phyloP scores from a whole-genome alignment of 2,797 vertebrate genomes.

The Graptemys geographica region DNA sequence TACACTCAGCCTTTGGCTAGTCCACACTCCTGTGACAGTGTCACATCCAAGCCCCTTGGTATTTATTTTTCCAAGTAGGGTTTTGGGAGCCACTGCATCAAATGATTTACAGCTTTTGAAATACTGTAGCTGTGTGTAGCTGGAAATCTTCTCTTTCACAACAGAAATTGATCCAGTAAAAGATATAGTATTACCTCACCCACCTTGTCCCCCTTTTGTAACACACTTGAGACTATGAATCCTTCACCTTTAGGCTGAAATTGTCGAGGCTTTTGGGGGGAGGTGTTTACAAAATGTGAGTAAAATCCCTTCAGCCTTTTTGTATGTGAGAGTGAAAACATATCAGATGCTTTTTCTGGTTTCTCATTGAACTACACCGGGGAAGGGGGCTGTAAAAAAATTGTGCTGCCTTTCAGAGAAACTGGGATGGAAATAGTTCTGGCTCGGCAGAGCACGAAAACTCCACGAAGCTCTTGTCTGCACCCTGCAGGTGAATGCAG shows the following conservation, averaged over 20 bases:
- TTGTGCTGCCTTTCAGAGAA: not conserved
- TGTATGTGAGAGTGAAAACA: not conserved
- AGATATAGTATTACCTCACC: not conserved
- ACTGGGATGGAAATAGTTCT: not conserved
- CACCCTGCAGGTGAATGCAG: fast-evolving
- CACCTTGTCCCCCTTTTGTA: too few species aligned
- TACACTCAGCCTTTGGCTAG: fast-evolving
- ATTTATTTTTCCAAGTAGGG: fast-evolving
- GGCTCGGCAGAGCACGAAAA: too few species aligned
- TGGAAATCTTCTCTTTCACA: too few species aligned
- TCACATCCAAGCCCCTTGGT: fast-evolving
- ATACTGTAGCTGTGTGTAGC: not conserved
- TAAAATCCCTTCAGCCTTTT: not conserved
- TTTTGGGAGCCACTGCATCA: fast-evolving
- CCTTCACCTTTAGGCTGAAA: not conserved
- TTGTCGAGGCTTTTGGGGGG: not conserved
- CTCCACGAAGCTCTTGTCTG: too few species aligned
- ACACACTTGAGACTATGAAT: too few species aligned
- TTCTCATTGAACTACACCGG: not conserved
- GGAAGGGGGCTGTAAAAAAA: not conserved
- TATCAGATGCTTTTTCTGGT: not conserved
- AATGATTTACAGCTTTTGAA: fast-evolving
- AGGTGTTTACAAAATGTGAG: not conserved
- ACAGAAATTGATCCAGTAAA: not conserved
- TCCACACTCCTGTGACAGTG: not conserved